Evolutionary conservation across 2,113 vertebrate genomes (phyloP), one percentile per base, ranked within the genome.

Genomic region (Microcebus tavaratra): DNA sequence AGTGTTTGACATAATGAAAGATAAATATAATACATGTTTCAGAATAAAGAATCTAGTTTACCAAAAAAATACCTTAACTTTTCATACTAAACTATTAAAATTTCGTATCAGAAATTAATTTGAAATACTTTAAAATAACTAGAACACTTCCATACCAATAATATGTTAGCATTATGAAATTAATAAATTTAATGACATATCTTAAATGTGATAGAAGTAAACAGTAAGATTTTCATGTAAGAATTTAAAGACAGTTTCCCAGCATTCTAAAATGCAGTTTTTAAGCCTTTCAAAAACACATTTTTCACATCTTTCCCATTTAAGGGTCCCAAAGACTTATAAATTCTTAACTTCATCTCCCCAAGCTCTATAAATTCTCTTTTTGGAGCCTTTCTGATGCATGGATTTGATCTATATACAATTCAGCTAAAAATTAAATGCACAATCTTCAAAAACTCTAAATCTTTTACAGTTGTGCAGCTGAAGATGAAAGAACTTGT

Each of bases 401-500:
- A 31, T 50, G 50, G 42, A 97, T 89, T 96, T 96, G 82, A 97
- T 97, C 59, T 17, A 34, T 50, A 70, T 53, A 92, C 50, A 97
- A 92, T 95, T 25, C 91, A 95, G 59, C 55, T 65, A 92, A 76
- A 91, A 97, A 34, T 91, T 97, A 89, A 94, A 4, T 86, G n/a
- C 15, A 96, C 83, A 55, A 25, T 85, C 94, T 82, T 95, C 65
- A 97, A 76, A 94, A 97, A 96, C 76, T 79, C 91, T 90, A 79
- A 95, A 91, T 72, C n/a, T 97, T 88, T 94, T 94, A 88, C 72
- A 92, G 82, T 86, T 96, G 53, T 82, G 90, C 36, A 97, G 1
- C 0, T 63, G 79, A 95, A 96, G 80, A 94, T 95, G 92, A 98
- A 98, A 98, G 31, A 95, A 95, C 67, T 15, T 79, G 2, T 67